phyloP scores from a whole-genome alignment of 2,888 invertebrate species.

The Gibbula magus region DNA sequence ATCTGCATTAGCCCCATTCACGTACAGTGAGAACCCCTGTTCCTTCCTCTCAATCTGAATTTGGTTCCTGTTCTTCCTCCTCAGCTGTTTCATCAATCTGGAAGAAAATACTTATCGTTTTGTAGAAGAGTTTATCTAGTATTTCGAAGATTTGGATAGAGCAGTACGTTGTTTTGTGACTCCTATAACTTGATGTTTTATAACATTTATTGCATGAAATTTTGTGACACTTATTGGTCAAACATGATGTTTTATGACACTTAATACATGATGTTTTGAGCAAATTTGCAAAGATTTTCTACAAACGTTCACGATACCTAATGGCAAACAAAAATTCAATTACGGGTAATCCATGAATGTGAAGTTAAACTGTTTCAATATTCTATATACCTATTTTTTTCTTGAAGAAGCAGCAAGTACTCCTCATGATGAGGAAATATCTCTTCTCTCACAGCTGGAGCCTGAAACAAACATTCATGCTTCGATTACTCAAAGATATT shows the following conservation, averaged over 20 bases:
- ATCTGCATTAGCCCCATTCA: conserved; percentile 71
- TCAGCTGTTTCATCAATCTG: conserved; percentile 67
- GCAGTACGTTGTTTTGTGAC: no score
- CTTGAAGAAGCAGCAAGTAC: conserved; percentile 65
- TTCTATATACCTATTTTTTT: conserved; percentile 65
- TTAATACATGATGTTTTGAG: neutral
- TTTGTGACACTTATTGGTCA: no score
- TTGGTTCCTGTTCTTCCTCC: conserved; percentile 65
- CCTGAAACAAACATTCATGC: conserved; percentile 47
- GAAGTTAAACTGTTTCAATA: no score
- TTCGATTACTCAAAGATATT: no score
- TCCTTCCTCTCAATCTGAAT: conserved; percentile 71
- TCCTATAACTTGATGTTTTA: no score
- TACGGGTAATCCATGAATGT: no score
- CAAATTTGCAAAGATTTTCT: no score
- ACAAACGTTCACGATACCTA: no score
- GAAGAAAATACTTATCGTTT: neutral
- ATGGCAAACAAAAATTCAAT: no score
- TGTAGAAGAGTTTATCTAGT: neutral
- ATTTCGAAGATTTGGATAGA: no score
- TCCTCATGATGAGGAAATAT: conserved; percentile 68
- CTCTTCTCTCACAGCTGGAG: conserved; percentile 63
- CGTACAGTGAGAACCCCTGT: conserved; percentile 74
- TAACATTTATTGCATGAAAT: neutral
- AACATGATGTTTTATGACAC: no score